Evolutionary conservation across 2,113 vertebrate genomes (phyloP).

Genomic region (Brevimyrus niger): DNA sequence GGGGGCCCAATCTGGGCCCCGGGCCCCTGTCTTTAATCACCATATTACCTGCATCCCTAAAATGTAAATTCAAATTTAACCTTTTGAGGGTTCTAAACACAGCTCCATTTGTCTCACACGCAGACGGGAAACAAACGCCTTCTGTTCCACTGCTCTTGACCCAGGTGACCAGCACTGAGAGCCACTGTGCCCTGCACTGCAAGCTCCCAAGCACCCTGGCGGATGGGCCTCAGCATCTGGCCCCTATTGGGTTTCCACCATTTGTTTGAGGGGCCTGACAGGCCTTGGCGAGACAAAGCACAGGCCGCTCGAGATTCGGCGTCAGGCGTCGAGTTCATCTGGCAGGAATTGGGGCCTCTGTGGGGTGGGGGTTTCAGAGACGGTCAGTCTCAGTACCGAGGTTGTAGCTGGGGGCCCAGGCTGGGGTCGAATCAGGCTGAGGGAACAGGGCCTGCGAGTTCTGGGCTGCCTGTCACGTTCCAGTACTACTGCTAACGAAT

Average conservation of each 20-base stretch:
- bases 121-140: conserved; percentile 2
- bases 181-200: neutral
- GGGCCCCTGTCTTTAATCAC: neutral
- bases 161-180: neutral
- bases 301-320: conserved; percentile 19
- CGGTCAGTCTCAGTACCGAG: neutral
- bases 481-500: neutral
- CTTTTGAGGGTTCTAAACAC: neutral
- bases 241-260: conserved; percentile 24
- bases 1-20: neutral
- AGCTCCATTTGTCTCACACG: neutral
- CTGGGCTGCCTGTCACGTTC: neutral
- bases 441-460: neutral
- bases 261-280: conserved; percentile 14
- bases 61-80: neutral
- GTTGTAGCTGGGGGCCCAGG: neutral
- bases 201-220: neutral
- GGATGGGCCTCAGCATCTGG: neutral
- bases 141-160: neutral
- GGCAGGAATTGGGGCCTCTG: neutral
- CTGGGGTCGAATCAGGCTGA: neutral
- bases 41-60: neutral
- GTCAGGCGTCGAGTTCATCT: neutral
- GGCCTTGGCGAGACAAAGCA: conserved; percentile 27
- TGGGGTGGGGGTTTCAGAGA: neutral